Percentiles rank a stretch among this genome's conserved stretches.
phyloP scores from a whole-genome alignment of 1,140 invertebrate genomes.

The Conopomorpha cramerella region DNA sequence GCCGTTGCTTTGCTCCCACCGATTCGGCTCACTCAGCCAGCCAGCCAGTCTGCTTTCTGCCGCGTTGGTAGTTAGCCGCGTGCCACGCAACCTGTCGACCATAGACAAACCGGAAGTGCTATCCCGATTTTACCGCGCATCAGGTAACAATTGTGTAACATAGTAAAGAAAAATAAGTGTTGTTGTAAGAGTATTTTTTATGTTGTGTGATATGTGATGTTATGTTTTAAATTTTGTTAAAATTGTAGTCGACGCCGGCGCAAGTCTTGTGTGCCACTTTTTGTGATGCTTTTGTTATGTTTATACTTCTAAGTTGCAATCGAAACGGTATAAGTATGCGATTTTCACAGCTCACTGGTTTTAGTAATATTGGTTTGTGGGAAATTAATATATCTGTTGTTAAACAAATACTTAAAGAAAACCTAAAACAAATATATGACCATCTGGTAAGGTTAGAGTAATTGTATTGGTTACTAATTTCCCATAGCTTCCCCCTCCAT shows the following conservation, averaged over 20 bases:
- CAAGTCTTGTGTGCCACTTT: conserved; percentile 4
- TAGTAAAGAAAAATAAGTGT: conserved; percentile 3
- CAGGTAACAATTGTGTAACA: conserved; percentile 16
- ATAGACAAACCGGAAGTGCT: conserved; percentile 18
- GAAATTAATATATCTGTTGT: too few species aligned
- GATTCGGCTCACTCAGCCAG: too few species aligned
- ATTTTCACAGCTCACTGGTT: too few species aligned
- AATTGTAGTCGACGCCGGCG: too few species aligned
- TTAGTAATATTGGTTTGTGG: too few species aligned
- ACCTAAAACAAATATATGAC: too few species aligned
- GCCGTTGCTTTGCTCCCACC: too few species aligned
- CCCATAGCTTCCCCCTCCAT: too few species aligned
- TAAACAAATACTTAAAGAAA: too few species aligned
- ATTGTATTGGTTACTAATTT: too few species aligned
- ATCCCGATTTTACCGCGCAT: conserved; percentile 23
- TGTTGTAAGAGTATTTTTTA: conserved; percentile 8
- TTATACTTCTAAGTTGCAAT: not conserved
- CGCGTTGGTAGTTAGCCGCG: conserved; percentile 18
- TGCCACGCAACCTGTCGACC: conserved; percentile 22
- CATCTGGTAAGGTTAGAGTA: too few species aligned
- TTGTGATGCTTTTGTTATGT: conserved; percentile 4
- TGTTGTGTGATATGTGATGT: conserved; percentile 4
- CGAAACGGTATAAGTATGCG: not conserved
- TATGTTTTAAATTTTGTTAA: too few species aligned
- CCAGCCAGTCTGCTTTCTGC: conserved; percentile 21